Conservation (phyloP, 2,113 vertebrate species). For the Vicugna pacos region DNA sequence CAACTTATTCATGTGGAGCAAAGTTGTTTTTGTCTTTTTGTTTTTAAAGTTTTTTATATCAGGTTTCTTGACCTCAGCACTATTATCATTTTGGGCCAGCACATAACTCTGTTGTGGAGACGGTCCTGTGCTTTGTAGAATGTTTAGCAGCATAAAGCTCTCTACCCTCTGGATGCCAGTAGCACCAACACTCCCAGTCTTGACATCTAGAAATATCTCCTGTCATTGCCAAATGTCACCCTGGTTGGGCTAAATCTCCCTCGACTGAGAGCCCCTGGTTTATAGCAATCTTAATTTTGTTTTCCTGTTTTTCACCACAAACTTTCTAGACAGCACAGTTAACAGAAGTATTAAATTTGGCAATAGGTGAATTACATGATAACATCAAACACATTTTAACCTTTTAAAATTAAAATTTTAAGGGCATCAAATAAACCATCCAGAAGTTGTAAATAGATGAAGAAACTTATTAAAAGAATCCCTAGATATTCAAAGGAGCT, state of each 20-base stretch:
- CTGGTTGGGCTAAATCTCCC: background rate
- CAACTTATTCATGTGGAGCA: background rate
- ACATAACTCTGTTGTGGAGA: background rate
- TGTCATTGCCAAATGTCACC: too few relatives aligned
- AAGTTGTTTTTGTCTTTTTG: background rate
- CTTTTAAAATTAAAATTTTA: conserved; percentile 66
- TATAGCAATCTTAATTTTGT: background rate
- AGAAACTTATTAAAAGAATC: conserved; percentile 17
- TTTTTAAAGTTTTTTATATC: background rate
- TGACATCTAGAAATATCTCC: background rate
- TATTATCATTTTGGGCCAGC: background rate
- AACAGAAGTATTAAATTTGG: conserved; percentile 1
- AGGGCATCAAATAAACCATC: conserved; percentile 14
- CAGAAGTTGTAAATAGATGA: conserved; percentile 1
- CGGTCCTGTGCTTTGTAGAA: background rate
- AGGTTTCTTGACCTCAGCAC: background rate
- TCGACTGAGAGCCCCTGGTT: background rate
- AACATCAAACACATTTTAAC: background rate
- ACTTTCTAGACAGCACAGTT: background rate
- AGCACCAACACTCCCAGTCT: background rate
- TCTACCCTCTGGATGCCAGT: background rate
- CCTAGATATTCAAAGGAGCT: conserved; percentile 14
- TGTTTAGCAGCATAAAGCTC: background rate
- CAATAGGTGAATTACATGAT: conserved; percentile 47
- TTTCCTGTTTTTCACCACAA: background rate